A percentile compares a stretch with the other conserved stretches of the same genome.
phyloP scores from a whole-genome alignment of 2,797 vertebrate genomes.

The Glossophaga mutica region DNA sequence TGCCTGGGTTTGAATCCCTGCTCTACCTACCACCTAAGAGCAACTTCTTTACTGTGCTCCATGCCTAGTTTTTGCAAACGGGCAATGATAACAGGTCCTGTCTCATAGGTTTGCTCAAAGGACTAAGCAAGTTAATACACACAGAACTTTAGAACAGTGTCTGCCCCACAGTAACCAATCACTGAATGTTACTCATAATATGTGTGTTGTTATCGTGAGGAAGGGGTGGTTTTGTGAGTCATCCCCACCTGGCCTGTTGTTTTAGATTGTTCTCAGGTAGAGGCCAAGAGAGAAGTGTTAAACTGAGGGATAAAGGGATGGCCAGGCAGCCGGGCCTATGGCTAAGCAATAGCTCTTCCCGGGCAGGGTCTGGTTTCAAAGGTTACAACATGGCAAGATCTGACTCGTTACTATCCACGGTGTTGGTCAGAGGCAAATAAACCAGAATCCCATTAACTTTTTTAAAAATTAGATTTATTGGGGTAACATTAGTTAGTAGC shows the following conservation, averaged over 20 bases:
- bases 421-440: neutral
- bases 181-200: neutral
- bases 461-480: neutral
- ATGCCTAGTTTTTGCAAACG: neutral
- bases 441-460: neutral
- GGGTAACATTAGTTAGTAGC: neutral
- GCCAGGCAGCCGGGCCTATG: neutral
- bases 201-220: neutral
- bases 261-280: neutral
- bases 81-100: neutral
- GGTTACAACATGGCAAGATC: neutral
- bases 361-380: neutral
- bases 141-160: neutral
- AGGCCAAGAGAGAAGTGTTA: neutral
- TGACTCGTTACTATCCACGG: neutral
- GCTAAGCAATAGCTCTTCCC: too few species aligned
- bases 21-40: neutral
- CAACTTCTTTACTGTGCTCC: neutral
- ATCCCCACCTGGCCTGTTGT: neutral
- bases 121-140: neutral
- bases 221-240: neutral
- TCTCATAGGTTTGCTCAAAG: neutral
- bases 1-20: too few species aligned
- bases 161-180: neutral
- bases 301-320: neutral